Conservation (phyloP, 2,113 vertebrate species). For the Scomber japonicus region DNA sequence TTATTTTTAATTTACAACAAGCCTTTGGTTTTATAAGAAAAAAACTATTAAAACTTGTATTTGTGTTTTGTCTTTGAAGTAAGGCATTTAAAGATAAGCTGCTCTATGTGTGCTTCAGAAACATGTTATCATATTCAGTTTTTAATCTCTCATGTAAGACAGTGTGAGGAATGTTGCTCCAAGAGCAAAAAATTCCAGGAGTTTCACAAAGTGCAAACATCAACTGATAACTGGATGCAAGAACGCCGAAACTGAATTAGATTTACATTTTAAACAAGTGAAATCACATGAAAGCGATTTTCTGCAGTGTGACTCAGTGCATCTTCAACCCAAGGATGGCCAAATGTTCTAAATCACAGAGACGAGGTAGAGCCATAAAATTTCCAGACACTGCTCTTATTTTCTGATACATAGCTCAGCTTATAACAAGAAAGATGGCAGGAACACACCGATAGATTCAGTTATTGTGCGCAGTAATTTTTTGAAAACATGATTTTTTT, state of each 20-base stretch:
- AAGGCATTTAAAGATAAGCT: background rate
- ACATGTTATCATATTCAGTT: background rate
- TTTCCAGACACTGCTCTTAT: constrained; percentile 7
- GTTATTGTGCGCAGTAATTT: background rate
- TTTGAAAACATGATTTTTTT: too few relatives aligned
- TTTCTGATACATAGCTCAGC: background rate
- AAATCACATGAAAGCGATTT: background rate
- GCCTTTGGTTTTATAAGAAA: background rate
- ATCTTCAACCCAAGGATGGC: constrained; percentile 10
- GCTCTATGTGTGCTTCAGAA: background rate
- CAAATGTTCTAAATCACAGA: constrained; percentile 41
- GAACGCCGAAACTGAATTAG: background rate
- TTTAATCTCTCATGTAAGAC: background rate
- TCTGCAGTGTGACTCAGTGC: constrained; percentile 36
- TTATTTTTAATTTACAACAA: constrained; percentile 5
- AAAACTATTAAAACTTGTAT: background rate
- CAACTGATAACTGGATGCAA: background rate
- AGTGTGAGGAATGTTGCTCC: background rate
- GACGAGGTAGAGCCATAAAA: constrained; percentile 24
- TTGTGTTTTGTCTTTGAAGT: background rate
- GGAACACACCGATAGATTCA: background rate
- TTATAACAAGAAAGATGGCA: background rate
- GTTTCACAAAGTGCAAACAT: background rate
- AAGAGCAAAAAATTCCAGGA: background rate
- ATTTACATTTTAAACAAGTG: background rate